Base-by-base conservation (phyloP, 2,113 vertebrate species). In the Apteryx owenii region DNA sequence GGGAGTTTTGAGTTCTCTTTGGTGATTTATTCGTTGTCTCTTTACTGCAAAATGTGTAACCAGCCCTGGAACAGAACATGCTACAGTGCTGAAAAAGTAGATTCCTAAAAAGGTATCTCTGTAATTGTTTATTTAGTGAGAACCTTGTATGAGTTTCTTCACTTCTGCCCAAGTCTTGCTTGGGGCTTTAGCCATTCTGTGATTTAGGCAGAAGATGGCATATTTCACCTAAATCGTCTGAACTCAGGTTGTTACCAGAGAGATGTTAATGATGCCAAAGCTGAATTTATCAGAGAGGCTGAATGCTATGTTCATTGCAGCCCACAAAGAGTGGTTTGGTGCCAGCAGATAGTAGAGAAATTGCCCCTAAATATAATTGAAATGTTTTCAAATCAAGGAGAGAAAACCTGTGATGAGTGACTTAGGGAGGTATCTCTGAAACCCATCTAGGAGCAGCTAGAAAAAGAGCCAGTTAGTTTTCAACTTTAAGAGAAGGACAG, bases 281-380 rank as follows among this genome's bases (percentile, higher is more conserved):
- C 3, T 78, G 60, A 70, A 36, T 60, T 66, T 21, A 66, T 26
- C 17, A 71, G 8, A 20, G 42, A 23, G 9, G 8, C n/a, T 84
- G 56, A 50, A 76, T 48, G 17, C 15, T n/a, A 7, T 44, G 69
- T 40, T 79, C 0, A 0, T 72, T 65, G 51, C 28, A 93, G 62
- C 13, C 28, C 25, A 21, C 51, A 6, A 28, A 72, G 71, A 5
- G 5, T 68, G 36, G 18, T 40, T 82, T 75, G 0, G 0, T 54
- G 46, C 11, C 42, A 76, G 46, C 51, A 89, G 11, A 64, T 8
- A 50, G 17, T 29, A 50, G 46, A 72, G 13, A 80, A 77, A 83
- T 69, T 4, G 0, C 12, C 19, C 17, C 31, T 44, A 58, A 62
- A 62, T 58, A 7, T 23, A 44, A 72, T 0, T 48, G 22, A 81